Base-by-base conservation (phyloP, 2,888 invertebrate species). In the Pardosa pseudoannulata region DNA sequence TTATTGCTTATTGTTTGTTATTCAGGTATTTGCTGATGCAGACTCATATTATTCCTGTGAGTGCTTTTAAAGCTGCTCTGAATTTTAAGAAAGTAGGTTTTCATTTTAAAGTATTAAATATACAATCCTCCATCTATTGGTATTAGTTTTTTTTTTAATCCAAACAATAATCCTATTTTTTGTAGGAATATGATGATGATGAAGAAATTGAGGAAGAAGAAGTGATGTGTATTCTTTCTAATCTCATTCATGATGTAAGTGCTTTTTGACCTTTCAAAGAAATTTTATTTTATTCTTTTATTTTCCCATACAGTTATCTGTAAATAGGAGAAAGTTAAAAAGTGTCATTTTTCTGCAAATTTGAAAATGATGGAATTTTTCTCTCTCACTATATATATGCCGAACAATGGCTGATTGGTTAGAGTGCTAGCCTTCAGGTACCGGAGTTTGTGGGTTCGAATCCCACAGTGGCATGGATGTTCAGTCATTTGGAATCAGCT, bases 221-320 rank as follows among this genome's bases (percentile, higher is more conserved):
- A 92, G 96, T 98, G 0, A 96, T 98, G 90, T 99, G 99, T 92
- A 96, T 99, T 90, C 94, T 99, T 1, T 97, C 98, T 0, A 99
- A 98, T 93, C 94, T 99, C 78, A 99, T 99, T 90, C 97, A 94
- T 91, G 98, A 98, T 90, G 93, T 93, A 89, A 75, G 73, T 71
- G 23, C 19, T 19, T 19, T 11, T 13, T 16, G 0, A 41, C 1
- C n/a, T n/a, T n/a, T n/a, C n/a, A n/a, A n/a, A n/a, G n/a, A n/a
- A n/a, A n/a, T n/a, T n/a, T n/a, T n/a, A n/a, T n/a, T n/a, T n/a
- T n/a, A n/a, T n/a, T n/a, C n/a, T n/a, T n/a, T n/a, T n/a, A n/a
- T n/a, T n/a, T n/a, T n/a, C n/a, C n/a, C n/a, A n/a, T n/a, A n/a
- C n/a, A n/a, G n/a, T n/a, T n/a, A n/a, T n/a, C n/a, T n/a, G n/a